Conservation (phyloP, 2,113 vertebrate genomes). For the Bettongia penicillata region DNA sequence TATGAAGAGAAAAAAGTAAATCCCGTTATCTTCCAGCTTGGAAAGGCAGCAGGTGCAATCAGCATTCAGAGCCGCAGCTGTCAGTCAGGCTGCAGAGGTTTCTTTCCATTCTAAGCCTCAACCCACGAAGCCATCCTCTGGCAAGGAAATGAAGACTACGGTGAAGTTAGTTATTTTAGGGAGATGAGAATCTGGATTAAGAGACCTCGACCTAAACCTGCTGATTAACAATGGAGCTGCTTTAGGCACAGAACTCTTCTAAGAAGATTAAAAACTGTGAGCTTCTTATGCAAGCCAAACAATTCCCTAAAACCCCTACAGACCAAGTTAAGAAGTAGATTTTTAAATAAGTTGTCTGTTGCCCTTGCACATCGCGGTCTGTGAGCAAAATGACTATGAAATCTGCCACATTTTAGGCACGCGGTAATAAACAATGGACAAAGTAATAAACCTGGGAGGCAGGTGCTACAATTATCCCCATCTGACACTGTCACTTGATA, state of each 20-base stretch:
- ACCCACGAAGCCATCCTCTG: conserved; percentile 38
- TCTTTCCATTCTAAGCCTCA: conserved; percentile 39
- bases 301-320: neutral
- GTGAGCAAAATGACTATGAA: neutral
- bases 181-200: conserved; percentile 58
- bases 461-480: neutral
- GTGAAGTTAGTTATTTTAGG: conserved; percentile 53
- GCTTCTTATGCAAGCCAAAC: conserved; percentile 8
- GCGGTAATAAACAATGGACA: neutral
- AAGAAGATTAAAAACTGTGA: conserved; percentile 57
- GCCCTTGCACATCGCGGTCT: conserved; percentile 23
- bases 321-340: neutral
- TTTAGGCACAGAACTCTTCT: neutral
- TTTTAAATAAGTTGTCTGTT: neutral
- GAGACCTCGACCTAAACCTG: conserved; percentile 4
- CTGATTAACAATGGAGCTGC: conserved; percentile 18
- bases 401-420: neutral
- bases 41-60: conserved; percentile 23
- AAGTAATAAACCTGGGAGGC: neutral
- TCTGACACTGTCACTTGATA: neutral
- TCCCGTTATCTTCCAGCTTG: conserved; percentile 30
- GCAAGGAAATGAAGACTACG: conserved; percentile 35
- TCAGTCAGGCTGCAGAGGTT: conserved; percentile 41
- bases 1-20: conserved; percentile 3
- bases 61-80: conserved; percentile 35